phyloP scores from a whole-genome alignment of 37 sponge, comb jelly and placozoan species.

The Aplysina aerophoba region DNA sequence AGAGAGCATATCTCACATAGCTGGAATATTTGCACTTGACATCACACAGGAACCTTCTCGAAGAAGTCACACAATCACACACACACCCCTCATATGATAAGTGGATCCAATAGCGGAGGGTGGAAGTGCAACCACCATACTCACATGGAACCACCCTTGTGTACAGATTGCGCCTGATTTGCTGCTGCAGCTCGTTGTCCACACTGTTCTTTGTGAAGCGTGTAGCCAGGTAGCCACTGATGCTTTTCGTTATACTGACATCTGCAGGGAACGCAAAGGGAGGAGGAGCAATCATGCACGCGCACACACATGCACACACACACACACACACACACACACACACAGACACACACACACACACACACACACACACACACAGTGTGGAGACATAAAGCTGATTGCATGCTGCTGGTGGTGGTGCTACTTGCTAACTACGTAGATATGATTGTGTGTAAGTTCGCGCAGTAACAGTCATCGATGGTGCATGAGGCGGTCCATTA shows the following conservation, averaged over 20 bases:
- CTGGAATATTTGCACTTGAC: too few species aligned
- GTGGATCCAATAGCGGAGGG: background rate
- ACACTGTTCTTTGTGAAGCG: constrained; percentile 91
- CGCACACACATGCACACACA: constrained; percentile 9
- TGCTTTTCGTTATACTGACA: constrained; percentile 82
- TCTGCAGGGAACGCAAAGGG: constrained; percentile 47
- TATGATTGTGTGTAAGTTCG: too few species aligned
- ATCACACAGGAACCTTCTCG: too few species aligned
- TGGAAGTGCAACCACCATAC: constrained; percentile 22
- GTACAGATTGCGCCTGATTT: constrained; percentile 96
- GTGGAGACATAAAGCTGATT: too few species aligned
- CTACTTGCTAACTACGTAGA: too few species aligned
- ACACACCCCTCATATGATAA: background rate
- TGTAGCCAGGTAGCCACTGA: constrained; percentile 80
- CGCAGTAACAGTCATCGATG: too few species aligned
- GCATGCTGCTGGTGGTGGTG: too few species aligned
- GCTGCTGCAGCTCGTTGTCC: constrained; percentile 96
- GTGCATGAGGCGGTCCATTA: too few species aligned
- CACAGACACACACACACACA: constrained; percentile 10
- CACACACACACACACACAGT: background rate
- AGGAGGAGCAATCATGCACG: background rate
- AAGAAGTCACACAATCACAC: constrained; percentile 5
- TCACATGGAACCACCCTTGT: constrained; percentile 95
- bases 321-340: constrained; percentile 31
- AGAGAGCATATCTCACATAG: too few species aligned